Base-by-base conservation (phyloP, 2,797 vertebrate species). In the Tarsius wallacei region DNA sequence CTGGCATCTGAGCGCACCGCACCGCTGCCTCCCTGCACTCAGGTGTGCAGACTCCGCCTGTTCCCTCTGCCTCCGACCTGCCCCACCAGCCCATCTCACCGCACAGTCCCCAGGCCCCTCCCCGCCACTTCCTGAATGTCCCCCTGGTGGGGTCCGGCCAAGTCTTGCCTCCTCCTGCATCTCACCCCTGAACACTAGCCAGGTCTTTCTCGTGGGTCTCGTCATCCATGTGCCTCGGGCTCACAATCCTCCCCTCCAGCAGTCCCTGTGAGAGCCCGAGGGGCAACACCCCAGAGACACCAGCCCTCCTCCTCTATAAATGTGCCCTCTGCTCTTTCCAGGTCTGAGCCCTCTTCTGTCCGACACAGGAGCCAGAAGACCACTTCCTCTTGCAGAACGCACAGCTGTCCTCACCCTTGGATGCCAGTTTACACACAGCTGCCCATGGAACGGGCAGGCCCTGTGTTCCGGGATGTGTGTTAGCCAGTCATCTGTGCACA, bases 211-310 rank as follows among this genome's bases (percentile, higher is more conserved):
- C 33, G 12, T 14, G 2, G 15, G 53, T 16, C 26, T 92, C 33
- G 14, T n/a, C 16, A n/a, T 28, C 84, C 12, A 51, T 26, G 42
- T 1, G 51, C 66, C 49, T 26, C 16, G n/a, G 63, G 42, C 14
- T 36, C 61, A 76, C 47, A 47, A 12, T 4, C 9, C 0, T 73
- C 1, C 73, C 0, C 64, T 68, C 64, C 64, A 17, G n/a, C 31
- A 19, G n/a, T 19, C 31, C 10, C n/a, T 15, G 2, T 19, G n/a
- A 42, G 64, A 7, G n/a, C 10, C n/a, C 8, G 17, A 4, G 2
- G 42, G 36, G 36, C 6, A 9, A 28, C 15, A 7, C 0, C 0
- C 24, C 4, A 3, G 73, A 9, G 10, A 53, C 11, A 9, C 28
- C 47, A 59, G 19, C 7, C 73, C 47, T 17, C 26, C n/a, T 5